Evolutionary conservation across 2,888 invertebrate species (phyloP), one percentile per base, ranked within the genome.

Genomic region (Oxystoma pomonae): DNA sequence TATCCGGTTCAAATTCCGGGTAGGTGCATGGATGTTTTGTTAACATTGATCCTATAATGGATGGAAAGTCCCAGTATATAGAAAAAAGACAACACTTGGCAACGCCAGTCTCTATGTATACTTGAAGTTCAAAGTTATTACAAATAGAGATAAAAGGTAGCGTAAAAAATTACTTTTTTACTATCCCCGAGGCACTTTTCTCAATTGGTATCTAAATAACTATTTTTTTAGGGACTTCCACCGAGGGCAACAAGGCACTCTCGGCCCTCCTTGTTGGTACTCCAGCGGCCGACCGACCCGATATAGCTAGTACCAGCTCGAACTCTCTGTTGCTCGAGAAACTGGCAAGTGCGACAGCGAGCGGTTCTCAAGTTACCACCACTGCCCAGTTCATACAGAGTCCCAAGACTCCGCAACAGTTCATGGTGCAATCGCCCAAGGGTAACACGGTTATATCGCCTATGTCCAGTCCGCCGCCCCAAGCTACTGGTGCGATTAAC

Each of bases 191-290:
- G n/a, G n/a, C n/a, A n/a, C n/a, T n/a, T n/a, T n/a, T n/a, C n/a
- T n/a, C n/a, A n/a, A n/a, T n/a, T n/a, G n/a, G n/a, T n/a, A n/a
- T n/a, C n/a, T n/a, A n/a, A n/a, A n/a, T n/a, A n/a, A n/a, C n/a
- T n/a, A n/a, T n/a, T 35, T 35, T 35, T 12, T 35, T 35, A 58
- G 35, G 20, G 35, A 35, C 5, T 16, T 58, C 58, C 2, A 21
- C 61, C 60, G 71, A 68, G 56, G 69, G 70, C 57, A 75, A 72
- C 62, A 77, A 76, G 63, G 83, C 85, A 52, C 77, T 86, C 53
- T 85, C 85, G 20, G 86, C 86, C 21, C 77, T 87, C 57, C 75
- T 87, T 58, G 85, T 79, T 74, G 85, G 85, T 17, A 85, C 85
- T 1, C 85, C 86, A 1, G 84, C 85, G 1, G 86, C 86, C 16